Evolutionary conservation across 2,797 vertebrate species (phyloP).

Genomic region (Selene dorsalis): DNA sequence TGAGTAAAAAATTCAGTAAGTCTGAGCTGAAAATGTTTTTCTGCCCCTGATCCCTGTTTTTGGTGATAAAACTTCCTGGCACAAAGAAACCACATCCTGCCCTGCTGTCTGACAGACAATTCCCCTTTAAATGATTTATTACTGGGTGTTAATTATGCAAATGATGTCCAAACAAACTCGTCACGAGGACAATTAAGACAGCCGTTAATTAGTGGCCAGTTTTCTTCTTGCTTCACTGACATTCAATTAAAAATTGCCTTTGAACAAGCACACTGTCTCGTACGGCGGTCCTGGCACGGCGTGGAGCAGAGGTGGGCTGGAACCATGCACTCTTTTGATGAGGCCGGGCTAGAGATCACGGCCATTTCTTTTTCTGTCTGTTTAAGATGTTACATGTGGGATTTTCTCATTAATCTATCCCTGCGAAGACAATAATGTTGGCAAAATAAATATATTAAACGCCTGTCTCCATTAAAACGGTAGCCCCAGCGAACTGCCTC

Average conservation of each 20-base stretch:
- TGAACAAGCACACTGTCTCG: conserved; percentile 96
- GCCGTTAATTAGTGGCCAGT: conserved; percentile 98
- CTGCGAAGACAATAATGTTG: conserved; percentile 67
- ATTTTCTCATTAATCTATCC: conserved; percentile 74
- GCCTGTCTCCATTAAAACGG: conserved; percentile 74
- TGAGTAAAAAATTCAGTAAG: conserved; percentile 58
- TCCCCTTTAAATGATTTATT: conserved; percentile 99
- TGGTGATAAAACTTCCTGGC: conserved; percentile 80
- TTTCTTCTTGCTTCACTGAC: conserved; percentile 98
- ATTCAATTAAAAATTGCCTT: conserved; percentile 99
- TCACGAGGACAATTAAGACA: conserved; percentile 99
- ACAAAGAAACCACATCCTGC: conserved; percentile 81
- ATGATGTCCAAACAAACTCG: conserved; percentile 99
- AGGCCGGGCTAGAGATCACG: conserved; percentile 80
- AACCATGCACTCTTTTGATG: conserved; percentile 87
- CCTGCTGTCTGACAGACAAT: conserved; percentile 88
- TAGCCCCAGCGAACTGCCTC: conserved; percentile 67
- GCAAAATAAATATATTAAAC: conserved; percentile 78
- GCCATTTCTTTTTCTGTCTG: conserved; percentile 71
- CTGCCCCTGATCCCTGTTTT: conserved; percentile 68
- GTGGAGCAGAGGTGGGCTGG: conserved; percentile 78
- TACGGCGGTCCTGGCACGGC: conserved; percentile 72
- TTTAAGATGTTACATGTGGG: conserved; percentile 84
- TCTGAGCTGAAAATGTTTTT: conserved; percentile 63
- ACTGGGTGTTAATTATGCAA: conserved; percentile 99